Conservation (phyloP, 2,113 vertebrate genomes). For the Calyptomena viridis region DNA sequence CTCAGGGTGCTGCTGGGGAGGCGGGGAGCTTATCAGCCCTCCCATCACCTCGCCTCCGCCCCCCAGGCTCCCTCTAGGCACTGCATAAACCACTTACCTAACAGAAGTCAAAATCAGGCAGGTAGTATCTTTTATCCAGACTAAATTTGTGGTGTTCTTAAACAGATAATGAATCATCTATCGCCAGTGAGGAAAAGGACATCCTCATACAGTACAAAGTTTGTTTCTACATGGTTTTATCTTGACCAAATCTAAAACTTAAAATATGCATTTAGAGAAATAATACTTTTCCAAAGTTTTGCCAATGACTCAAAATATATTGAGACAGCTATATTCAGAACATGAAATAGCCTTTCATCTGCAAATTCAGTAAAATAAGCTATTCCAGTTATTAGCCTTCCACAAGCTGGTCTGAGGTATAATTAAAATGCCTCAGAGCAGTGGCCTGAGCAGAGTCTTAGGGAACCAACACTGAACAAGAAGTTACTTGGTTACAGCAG, state of each 20-base stretch:
- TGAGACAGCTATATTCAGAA: not conserved
- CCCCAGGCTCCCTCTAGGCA: not conserved
- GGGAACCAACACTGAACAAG: not conserved
- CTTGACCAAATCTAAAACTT: not conserved
- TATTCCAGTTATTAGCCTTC: not conserved
- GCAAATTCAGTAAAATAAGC: not conserved
- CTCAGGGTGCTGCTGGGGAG: not conserved
- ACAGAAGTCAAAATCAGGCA: accelerated
- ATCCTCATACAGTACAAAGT: not conserved
- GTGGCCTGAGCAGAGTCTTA: not conserved
- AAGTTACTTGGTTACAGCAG: not conserved
- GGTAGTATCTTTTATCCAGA: not conserved
- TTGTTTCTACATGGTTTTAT: not conserved
- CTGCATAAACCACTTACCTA: not conserved
- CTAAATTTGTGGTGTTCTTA: not conserved
- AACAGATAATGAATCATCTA: not conserved
- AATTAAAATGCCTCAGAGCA: not conserved
- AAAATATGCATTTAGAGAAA: not conserved
- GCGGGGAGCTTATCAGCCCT: not conserved
- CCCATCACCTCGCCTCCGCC: not conserved
- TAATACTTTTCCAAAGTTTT: not conserved
- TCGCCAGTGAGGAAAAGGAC: not conserved
- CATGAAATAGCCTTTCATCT: not conserved
- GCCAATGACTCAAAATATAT: not conserved
- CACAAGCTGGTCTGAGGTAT: not conserved